phyloP scores from a whole-genome alignment of 2,113 vertebrate genomes.

The Thamnophis sirtalis region DNA sequence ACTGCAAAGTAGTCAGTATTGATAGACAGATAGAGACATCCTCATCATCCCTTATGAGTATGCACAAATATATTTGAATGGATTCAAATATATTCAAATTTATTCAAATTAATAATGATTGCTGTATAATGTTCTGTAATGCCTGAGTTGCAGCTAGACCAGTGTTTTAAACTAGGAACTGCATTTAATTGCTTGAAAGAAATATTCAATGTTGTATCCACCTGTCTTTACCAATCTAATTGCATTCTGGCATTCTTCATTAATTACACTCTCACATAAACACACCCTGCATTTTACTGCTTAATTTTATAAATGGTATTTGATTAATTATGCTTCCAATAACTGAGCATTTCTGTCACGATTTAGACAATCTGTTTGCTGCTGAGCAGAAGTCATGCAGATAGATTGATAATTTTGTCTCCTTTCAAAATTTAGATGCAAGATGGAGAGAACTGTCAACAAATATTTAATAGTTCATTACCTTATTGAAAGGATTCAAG shows the following conservation, averaged over 20 bases:
- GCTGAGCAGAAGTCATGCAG: neutral
- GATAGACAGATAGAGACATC: neutral
- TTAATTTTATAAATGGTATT: slow-evolving; percentile 16
- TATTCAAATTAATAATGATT: neutral
- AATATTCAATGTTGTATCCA: neutral
- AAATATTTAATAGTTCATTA: slow-evolving; percentile 2
- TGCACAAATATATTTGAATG: neutral
- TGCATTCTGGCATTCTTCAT: neutral
- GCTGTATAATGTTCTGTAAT: neutral
- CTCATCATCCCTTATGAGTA: neutral
- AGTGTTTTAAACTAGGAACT: neutral
- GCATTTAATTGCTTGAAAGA: neutral
- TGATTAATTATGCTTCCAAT: slow-evolving; percentile 1
- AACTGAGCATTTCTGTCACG: slow-evolving; percentile 5
- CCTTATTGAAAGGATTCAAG: neutral
- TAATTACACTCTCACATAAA: neutral
- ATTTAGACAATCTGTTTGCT: neutral
- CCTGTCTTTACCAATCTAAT: neutral
- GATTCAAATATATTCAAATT: neutral
- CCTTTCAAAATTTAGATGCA: neutral
- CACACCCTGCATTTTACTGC: neutral
- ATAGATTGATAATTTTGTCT: neutral
- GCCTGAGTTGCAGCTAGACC: neutral
- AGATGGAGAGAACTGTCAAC: neutral
- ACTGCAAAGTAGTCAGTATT: neutral